Evolutionary conservation across 2,113 vertebrate genomes (phyloP), one percentile per base, ranked within the genome.

Genomic region (Apistogramma diplotaenia): DNA sequence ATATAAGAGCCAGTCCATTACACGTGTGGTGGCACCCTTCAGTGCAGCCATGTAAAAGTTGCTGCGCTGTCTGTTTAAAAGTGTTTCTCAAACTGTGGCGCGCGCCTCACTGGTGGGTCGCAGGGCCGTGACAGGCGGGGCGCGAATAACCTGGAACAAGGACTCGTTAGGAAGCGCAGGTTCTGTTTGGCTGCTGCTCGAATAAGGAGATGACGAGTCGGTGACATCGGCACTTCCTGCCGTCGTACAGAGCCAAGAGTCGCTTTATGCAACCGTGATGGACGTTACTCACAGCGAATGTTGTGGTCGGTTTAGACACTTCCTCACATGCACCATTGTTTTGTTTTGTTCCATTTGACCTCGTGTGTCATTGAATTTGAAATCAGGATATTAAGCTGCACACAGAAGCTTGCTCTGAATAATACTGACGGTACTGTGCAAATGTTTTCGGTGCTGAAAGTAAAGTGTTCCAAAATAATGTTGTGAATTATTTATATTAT

Each of bases 391-490:
- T 78, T 55, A 76, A 88, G 53, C 58, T 77, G 79, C 77, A 82
- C 71, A 87, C 37, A 21, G 29, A 72, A 59, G n/a, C 57, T 73
- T 58, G 31, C 55, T 79, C 76, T 90, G 80, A 90, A 78, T 82
- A 85, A 84, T 57, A 82, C 74, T 61, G 53, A 1, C 31, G 70
- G 53, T 58, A 57, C 51, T 82, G 60, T 53, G 80, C 73, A 82
- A 8, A 67, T 27, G 60, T 82, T 70, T 82, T 23, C 1, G 59
- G 5, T 55, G 6, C 29, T 40, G 40, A n/a, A 18, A 27, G 13
- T 49, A 31, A 49, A n/a, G 46, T 43, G 2, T 12, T 5, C 5
- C 13, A 43, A 43, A 43, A 43, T 40, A 12, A 40, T 4, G 12
- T 12, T 4, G n/a, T 9, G 18, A 33, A 11, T 60, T 2, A 16